Evolutionary conservation across 2,797 vertebrate genomes (phyloP), one percentile per base, ranked within the genome.

Genomic region (Notolabrus celidotus): DNA sequence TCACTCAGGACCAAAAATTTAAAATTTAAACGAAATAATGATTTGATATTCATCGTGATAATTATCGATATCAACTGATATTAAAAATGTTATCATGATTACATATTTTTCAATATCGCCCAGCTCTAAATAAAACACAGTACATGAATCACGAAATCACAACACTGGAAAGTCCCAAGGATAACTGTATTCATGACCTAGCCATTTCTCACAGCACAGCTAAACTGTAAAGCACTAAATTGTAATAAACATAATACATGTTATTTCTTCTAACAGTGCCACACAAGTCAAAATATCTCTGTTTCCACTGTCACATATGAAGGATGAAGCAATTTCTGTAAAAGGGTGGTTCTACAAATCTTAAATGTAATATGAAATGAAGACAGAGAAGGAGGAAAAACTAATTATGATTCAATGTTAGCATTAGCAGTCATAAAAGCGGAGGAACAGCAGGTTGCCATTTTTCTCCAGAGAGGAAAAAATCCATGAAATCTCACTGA

Each of bases 251-350:
- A n/a, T n/a, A n/a, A n/a, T n/a, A n/a, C n/a, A n/a, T n/a, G n/a
- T n/a, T n/a, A n/a, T n/a, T n/a, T n/a, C 16, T 3, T 47, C 5
- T 4, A 22, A 38, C 16, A 47, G 29, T 31, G 29, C 29, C 4
- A 4, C 29, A 31, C 29, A 9, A n/a, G 14, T 19, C 1, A 36
- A 22, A 61, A 17, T 31, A 45, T 14, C 23, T 15, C 12, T 41
- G 7, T 55, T 51, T 27, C 22, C 11, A 60, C 49, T 64, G 23
- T 46, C 29, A 49, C 60, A 51, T 16, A 53, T 52, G 56, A 25
- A 41, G 34, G 29, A 50, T 57, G 52, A 20, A 64, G 25, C n/a
- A 50, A 39, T 19, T 57, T 67, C 6, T 29, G 16, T 10, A 6
- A 68, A 65, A 65, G 14, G 11, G 19, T 36, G 17, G n/a, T 5